Evolutionary conservation across 1,140 invertebrate genomes (phyloP).

Genomic region (Heliothis subflexa): DNA sequence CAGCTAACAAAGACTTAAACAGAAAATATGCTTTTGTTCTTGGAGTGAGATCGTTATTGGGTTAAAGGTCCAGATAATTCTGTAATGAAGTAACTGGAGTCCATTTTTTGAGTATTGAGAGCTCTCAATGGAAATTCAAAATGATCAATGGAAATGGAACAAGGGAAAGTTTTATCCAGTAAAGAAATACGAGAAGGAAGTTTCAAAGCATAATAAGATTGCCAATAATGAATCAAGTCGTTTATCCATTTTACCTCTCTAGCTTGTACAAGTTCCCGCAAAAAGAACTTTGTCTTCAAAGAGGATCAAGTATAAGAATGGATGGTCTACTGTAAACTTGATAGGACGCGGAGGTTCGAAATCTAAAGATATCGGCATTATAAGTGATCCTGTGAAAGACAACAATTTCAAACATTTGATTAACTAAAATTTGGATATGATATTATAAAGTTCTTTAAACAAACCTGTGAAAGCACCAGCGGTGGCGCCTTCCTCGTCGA

Average conservation of each 20-base stretch:
- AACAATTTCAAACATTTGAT: background rate
- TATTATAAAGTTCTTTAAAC: background rate
- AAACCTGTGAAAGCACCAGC: constrained; percentile 68
- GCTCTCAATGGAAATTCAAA: too few species aligned
- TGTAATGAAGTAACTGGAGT: too few species aligned
- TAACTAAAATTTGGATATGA: background rate
- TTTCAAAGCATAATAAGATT: background rate
- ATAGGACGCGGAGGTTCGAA: constrained; percentile 15
- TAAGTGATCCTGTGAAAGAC: background rate
- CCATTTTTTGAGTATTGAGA: too few species aligned
- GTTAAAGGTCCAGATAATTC: too few species aligned
- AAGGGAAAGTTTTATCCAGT: background rate
- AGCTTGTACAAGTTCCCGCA: constrained; percentile 46
- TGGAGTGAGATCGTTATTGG: too few species aligned
- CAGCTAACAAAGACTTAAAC: too few species aligned
- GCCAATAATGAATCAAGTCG: background rate
- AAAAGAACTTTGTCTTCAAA: constrained; percentile 50
- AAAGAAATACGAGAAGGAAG: background rate
- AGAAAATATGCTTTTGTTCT: too few species aligned
- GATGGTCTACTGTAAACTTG: constrained; percentile 49
- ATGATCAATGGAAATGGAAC: too few species aligned
- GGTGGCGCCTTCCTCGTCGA: constrained; percentile 66
- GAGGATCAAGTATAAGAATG: constrained; percentile 51
- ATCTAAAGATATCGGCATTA: background rate
- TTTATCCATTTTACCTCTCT: constrained; percentile 5